Evolutionary conservation across 2,113 vertebrate genomes (phyloP), one percentile per base, ranked within the genome.

Genomic region (Cisticola juncidis): DNA sequence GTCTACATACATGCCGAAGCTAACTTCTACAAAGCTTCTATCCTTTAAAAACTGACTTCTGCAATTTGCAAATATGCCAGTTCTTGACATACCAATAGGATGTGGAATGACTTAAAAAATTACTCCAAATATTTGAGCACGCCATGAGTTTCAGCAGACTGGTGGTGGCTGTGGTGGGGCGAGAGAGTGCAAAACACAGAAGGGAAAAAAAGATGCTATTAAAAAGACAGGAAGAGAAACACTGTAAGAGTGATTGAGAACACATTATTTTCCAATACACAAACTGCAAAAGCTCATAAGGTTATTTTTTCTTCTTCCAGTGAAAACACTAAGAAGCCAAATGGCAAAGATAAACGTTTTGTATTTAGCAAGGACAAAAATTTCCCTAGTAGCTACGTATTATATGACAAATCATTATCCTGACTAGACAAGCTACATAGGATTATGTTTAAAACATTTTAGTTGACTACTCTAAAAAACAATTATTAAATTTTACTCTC

Each of bases 211-310:
- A 83, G 62, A 84, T 62, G 76, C 70, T 71, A 71, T 82, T 71
- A 74, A 91, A 87, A 89, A 79, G 87, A 76, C 71, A 81, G 92
- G 81, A 95, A 87, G 66, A 89, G 61, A 81, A 94, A 76, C 54
- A 44, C 71, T 81, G 50, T 65, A 66, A 25, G 61, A 71, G 66
- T 40, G 84, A 93, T 87, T 94, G 87, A 92, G 84, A 86, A 89
- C 81, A 86, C 60, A 33, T 95, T 85, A 76, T 90, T 95, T 91
- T 93, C 78, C 90, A 93, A 89, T 28, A 89, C 65, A 96, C 44
- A 68, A 74, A 91, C 81, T 40, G 81, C 65, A 83, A 87, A 94
- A 90, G 51, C 51, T 3, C 72, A 62, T 26, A 42, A 68, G 56
- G 31, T 58, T 80, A 33, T 81, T 90, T 85, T 61, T 84, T 38